Evolutionary conservation across 2,888 invertebrate species (phyloP), one percentile per base, ranked within the genome.

Genomic region (Scrobipalpa atriplicella): DNA sequence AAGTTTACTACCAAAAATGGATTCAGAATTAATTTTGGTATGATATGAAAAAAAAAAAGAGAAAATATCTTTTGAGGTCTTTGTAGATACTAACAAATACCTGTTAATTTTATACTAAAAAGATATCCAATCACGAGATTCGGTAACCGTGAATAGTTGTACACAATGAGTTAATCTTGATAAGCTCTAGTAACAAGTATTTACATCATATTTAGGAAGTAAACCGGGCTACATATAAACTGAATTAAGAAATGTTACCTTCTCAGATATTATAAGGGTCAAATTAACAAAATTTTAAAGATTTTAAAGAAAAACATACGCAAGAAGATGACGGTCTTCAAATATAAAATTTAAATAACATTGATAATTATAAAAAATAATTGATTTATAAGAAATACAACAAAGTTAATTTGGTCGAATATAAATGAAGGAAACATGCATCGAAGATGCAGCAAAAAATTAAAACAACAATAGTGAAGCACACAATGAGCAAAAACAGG

Each of bases 131-230:
- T 58, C 2, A n/a, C 16, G 38, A 58, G 29, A 58, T 58, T 58
- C 38, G 36, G 58, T 58, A 58, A 58, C 58, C 9, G n/a, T n/a
- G 38, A 1, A 7, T 8, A 38, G 58, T 58, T 38, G 58, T 38
- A 38, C 38, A 58, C 38, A 58, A 58, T 9, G 16, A 38, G 11
- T 29, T 36, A 29, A 58, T 58, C 58, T 58, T 38, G 58, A 58
- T 58, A 38, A 58, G 58, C 58, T 58, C 58, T 38, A 58, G 13
- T 29, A 58, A 58, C 58, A 58, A 16, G 16, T 58, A 56, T 29
- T 29, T 56, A 58, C 38, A 38, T 52, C 52, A 52, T 7, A 16
- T 52, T 52, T 52, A 52, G 52, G 52, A 52, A 52, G 52, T 52
- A 18, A 52, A 52, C 18, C 18, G 5, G 29, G 29, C 29, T 29